Evolutionary conservation across 2,888 invertebrate genomes (phyloP).

Genomic region (Cerceris ruficornis): DNA sequence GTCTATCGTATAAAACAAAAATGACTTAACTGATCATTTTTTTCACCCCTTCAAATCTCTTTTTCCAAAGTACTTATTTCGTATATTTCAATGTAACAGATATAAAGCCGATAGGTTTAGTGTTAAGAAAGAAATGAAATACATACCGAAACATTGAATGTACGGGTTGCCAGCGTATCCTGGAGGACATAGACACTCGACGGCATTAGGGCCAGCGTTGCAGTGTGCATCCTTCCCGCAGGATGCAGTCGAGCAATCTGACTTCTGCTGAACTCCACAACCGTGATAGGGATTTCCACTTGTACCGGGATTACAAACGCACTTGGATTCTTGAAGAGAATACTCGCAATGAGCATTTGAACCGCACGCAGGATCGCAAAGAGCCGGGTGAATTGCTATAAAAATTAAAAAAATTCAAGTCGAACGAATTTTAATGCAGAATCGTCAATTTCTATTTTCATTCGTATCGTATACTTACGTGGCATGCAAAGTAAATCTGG

Average conservation of each 20-base stretch:
- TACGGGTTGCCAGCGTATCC: slow-evolving; percentile 95
- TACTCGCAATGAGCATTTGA: slow-evolving; percentile 94
- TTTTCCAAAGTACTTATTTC: no score
- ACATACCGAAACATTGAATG: slow-evolving; percentile 88
- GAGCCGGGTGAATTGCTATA: slow-evolving; percentile 89
- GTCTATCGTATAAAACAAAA: no score
- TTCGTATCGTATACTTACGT: slow-evolving; percentile 85
- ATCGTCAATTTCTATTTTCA: slow-evolving; percentile 54
- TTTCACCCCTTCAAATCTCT: no score
- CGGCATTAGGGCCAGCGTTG: slow-evolving; percentile 87
- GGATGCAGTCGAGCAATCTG: slow-evolving; percentile 87
- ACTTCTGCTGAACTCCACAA: slow-evolving; percentile 88
- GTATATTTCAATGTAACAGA: no score
- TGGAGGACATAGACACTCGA: slow-evolving; percentile 91
- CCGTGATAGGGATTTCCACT: slow-evolving; percentile 94
- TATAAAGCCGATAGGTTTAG: neutral
- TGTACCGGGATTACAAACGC: slow-evolving; percentile 92
- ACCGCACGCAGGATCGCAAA: slow-evolving; percentile 91
- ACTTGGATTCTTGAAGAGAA: slow-evolving; percentile 87
- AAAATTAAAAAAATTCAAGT: neutral
- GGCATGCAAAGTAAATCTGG: slow-evolving; percentile 95
- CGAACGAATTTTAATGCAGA: slow-evolving; percentile 49
- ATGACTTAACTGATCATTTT: no score
- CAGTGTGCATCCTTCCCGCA: slow-evolving; percentile 93
- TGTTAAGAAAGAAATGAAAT: neutral